Conservation (phyloP, 1,140 invertebrate genomes). For the Diorhabda elongata region DNA sequence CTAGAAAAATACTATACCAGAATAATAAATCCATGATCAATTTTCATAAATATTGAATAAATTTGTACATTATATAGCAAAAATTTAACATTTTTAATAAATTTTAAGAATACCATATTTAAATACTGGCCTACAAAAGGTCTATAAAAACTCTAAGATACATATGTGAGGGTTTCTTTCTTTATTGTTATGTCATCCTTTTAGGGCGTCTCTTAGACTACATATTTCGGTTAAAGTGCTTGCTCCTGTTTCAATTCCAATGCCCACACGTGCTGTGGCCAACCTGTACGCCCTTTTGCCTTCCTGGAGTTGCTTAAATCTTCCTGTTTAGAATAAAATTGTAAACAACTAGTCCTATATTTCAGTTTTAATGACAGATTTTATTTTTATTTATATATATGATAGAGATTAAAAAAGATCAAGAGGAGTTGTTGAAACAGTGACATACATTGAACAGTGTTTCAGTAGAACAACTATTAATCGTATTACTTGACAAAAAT, state of each 20-base stretch:
- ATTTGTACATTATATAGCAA: too few species aligned
- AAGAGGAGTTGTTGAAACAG: background rate
- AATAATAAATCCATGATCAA: too few species aligned
- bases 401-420: too few species aligned
- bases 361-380: background rate
- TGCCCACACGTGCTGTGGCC: constrained; percentile 94
- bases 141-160: too few species aligned
- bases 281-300: constrained; percentile 81
- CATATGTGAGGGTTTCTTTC: too few species aligned
- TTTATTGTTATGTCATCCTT: background rate
- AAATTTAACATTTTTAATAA: too few species aligned
- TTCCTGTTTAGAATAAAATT: constrained; percentile 41
- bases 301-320: constrained; percentile 46
- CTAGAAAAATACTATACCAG: too few species aligned
- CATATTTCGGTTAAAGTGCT: constrained; percentile 31
- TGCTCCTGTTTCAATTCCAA: constrained; percentile 78
- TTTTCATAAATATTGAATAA: too few species aligned
- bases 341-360: constrained; percentile 18
- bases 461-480: too few species aligned
- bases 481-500: too few species aligned
- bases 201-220: background rate
- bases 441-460: background rate
- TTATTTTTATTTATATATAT: background rate
- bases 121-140: too few species aligned
- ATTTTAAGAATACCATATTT: too few species aligned